Percentiles rank a stretch among this genome's conserved stretches.
These are phyloP conservation scores for Marisa cornuarietis DNA, from an alignment of 1,140 invertebrate genomes.

Conservation along the genomic window DNA sequence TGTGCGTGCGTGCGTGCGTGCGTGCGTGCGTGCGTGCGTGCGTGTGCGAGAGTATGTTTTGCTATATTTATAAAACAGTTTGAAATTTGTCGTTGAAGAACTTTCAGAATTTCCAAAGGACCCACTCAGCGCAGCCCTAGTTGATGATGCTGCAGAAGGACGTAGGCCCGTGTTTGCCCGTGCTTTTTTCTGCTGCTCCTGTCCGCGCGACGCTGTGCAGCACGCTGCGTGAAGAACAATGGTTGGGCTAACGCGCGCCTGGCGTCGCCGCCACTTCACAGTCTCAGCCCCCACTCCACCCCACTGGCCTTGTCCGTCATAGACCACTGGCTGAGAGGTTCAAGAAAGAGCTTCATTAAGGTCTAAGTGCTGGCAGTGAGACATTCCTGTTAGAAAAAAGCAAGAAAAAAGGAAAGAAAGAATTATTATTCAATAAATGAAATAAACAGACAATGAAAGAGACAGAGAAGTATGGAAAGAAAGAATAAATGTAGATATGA, in stretches of 20 bases:
- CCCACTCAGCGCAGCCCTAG: background rate
- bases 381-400: background rate
- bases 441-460: too few relatives aligned
- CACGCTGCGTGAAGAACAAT: background rate
- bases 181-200: background rate
- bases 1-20: background rate
- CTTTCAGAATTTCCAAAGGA: background rate
- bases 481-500: too few relatives aligned
- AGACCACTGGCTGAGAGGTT: background rate
- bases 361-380: background rate
- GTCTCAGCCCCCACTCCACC: background rate
- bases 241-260: background rate
- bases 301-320: background rate
- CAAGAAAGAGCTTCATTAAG: background rate
- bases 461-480: too few relatives aligned
- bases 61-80: background rate
- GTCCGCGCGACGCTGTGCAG: background rate
- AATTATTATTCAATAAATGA: background rate
- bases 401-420: background rate
- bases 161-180: background rate
- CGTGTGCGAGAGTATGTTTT: background rate
- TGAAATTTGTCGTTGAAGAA: background rate
- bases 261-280: background rate
- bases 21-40: background rate
- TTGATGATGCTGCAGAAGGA: background rate